These are phyloP conservation scores for Aplysia californica DNA, from an alignment of 1,140 invertebrate genomes.

Conservation along the genomic window DNA sequence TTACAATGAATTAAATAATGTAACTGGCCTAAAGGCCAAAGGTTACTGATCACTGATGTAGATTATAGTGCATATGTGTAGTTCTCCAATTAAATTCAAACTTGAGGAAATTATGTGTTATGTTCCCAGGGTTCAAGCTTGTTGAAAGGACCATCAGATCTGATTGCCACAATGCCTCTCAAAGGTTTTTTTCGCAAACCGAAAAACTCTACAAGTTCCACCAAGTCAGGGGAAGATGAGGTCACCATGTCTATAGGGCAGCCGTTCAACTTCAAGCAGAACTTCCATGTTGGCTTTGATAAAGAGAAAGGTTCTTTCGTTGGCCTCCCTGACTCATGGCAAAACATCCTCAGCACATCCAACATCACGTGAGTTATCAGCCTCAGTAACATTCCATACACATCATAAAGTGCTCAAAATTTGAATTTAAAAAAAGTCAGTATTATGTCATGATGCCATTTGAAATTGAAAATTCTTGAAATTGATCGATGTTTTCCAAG, in stretches of 20 bases:
- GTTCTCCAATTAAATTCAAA: too few species aligned
- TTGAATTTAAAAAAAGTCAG: background rate
- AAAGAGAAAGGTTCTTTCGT: slow-evolving; percentile 52
- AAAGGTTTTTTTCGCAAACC: background rate
- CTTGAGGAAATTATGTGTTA: too few species aligned
- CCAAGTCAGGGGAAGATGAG: slow-evolving; percentile 8
- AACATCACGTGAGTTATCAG: slow-evolving; percentile 59
- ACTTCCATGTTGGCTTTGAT: slow-evolving; percentile 63
- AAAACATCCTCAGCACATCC: slow-evolving; percentile 47
- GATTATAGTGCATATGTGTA: too few species aligned
- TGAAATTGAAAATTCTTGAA: background rate
- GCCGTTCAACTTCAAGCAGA: slow-evolving; percentile 56
- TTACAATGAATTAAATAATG: too few species aligned
- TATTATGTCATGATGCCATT: slow-evolving; percentile 1
- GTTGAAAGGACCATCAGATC: too few species aligned
- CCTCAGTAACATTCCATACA: too few species aligned
- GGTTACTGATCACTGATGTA: too few species aligned
- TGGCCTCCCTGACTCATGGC: slow-evolving; percentile 59
- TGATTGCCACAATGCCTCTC: background rate
- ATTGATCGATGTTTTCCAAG: background rate
- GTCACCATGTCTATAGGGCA: slow-evolving; percentile 49
- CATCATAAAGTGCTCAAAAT: background rate
- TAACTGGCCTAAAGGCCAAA: too few species aligned
- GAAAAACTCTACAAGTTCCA: slow-evolving; percentile 19
- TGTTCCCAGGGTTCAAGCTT: too few species aligned